phyloP scores from a whole-genome alignment of 2,888 invertebrate species.

The Ectemnius lituratus region DNA sequence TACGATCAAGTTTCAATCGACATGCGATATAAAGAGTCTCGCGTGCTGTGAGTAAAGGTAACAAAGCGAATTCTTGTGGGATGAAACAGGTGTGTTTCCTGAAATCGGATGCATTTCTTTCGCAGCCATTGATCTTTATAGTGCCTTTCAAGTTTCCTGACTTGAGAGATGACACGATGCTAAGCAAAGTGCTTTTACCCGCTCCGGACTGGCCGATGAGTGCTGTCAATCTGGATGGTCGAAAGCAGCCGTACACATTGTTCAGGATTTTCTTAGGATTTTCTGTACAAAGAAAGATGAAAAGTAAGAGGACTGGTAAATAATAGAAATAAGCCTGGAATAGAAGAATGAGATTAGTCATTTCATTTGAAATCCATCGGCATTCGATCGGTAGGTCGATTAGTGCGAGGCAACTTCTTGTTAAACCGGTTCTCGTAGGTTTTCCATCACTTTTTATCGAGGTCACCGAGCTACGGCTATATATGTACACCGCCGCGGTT shows the following conservation, averaged over 20 bases:
- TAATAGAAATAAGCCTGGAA: too few relatives aligned
- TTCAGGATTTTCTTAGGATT: slow-evolving; percentile 78
- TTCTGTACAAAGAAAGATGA: slow-evolving; percentile 42
- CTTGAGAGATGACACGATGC: slow-evolving; percentile 86
- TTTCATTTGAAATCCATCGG: too few relatives aligned
- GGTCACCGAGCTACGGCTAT: too few relatives aligned
- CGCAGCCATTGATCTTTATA: slow-evolving; percentile 84
- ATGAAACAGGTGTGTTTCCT: slow-evolving; percentile 87
- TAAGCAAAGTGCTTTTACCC: slow-evolving; percentile 88
- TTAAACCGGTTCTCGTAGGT: too few relatives aligned
- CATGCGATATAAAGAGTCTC: slow-evolving; percentile 82
- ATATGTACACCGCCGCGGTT: too few relatives aligned
- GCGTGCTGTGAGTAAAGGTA: slow-evolving; percentile 80
- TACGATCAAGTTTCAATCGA: slow-evolving; percentile 78
- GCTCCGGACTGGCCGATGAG: slow-evolving; percentile 87
- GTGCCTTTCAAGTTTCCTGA: slow-evolving; percentile 79
- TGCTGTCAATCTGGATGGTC: slow-evolving; percentile 82
- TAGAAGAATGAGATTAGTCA: too few relatives aligned
- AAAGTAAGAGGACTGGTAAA: too few relatives aligned
- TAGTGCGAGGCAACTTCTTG: too few relatives aligned
- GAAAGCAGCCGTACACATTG: slow-evolving; percentile 81
- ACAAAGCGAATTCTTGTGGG: slow-evolving; percentile 80
- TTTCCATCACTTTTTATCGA: too few relatives aligned
- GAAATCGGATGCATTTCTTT: slow-evolving; percentile 83
- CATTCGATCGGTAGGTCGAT: too few relatives aligned